Evolutionary conservation across 2,888 invertebrate species (phyloP).

Genomic region (Rotaria magnacalcarata): DNA sequence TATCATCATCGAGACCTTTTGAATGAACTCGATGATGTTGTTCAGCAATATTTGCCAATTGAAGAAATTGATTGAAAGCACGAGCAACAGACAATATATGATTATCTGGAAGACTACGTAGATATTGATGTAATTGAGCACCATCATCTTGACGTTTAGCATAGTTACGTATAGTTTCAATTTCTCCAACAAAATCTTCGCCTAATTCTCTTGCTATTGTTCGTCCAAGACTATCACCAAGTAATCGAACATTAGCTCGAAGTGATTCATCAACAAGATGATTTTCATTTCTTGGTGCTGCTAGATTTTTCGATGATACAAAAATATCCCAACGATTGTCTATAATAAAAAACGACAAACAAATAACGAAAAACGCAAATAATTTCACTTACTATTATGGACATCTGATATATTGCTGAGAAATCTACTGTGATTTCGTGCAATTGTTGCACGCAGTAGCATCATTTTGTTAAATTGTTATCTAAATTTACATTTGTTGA

Average conservation of each 20-base stretch:
- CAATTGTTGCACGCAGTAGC: not conserved
- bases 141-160: not conserved
- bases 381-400: not conserved
- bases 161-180: not conserved
- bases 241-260: not conserved
- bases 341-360: not conserved
- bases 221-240: conserved; percentile 23
- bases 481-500: too few relatives aligned
- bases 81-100: not conserved
- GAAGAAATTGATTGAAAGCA: conserved; percentile 37
- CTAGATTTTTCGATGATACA: not conserved
- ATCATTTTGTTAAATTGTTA: not conserved
- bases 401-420: not conserved
- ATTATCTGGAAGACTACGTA: not conserved
- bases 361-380: not conserved
- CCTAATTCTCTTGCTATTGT: not conserved
- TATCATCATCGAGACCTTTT: not conserved
- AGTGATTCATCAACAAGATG: conserved; percentile 3
- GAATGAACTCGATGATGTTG: conserved; percentile 21
- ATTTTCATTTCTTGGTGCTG: not conserved
- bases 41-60: conserved; percentile 28
- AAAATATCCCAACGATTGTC: not conserved
- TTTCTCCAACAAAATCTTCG: not conserved
- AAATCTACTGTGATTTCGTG: not conserved
- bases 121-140: not conserved